Evolutionary conservation across 2,113 vertebrate genomes (phyloP).

Genomic region (Cinclus cinclus): DNA sequence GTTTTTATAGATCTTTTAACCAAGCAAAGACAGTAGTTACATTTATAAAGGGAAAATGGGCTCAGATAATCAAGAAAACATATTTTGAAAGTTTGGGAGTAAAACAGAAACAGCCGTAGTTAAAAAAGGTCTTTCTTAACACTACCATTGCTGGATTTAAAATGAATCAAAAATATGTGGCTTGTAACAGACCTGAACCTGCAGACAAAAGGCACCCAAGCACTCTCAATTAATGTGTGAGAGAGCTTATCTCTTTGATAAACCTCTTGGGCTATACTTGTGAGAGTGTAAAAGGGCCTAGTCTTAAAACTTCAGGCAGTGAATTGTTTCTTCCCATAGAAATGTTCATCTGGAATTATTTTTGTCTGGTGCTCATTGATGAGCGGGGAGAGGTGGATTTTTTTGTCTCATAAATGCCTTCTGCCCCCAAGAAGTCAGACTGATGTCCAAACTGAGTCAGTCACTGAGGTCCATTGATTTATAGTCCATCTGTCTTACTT

Average conservation of each 20-base stretch:
- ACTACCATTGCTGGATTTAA: background rate
- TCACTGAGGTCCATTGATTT: background rate
- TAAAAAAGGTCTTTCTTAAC: background rate
- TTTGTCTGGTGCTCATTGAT: background rate
- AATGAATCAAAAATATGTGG: background rate
- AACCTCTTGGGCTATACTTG: background rate
- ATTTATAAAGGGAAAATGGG: background rate
- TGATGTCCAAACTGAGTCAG: background rate
- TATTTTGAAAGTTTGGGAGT: background rate
- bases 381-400: background rate
- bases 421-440: background rate
- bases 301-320: background rate
- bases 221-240: background rate
- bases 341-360: background rate
- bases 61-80: background rate
- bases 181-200: background rate
- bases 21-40: background rate
- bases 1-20: background rate
- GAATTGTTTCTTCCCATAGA: background rate
- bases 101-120: background rate
- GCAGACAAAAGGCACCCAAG: background rate
- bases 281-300: background rate
- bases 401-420: background rate
- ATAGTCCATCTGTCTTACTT: background rate
- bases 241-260: background rate